These are phyloP conservation scores for Chionodraco myersi DNA, from an alignment of 2,113 vertebrate genomes.

Conservation along the genomic window DNA sequence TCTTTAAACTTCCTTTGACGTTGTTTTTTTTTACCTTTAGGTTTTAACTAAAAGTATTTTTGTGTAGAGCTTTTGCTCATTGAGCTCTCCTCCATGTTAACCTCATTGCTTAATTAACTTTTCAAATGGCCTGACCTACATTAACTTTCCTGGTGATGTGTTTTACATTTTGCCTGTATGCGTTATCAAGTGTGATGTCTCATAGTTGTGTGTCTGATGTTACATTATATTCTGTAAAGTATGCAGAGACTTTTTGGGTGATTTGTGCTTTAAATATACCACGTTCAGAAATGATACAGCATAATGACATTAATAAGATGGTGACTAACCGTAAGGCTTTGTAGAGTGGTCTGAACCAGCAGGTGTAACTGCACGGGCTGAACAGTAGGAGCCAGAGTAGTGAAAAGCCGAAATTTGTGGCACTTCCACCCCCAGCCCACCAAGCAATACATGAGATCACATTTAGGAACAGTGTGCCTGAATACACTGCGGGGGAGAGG, in stretches of 20 bases:
- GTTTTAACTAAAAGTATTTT: too few relatives aligned
- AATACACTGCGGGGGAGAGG: conserved; percentile 87
- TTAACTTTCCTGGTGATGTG: neutral
- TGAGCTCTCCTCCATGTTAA: neutral
- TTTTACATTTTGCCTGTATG: neutral
- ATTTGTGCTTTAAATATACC: neutral
- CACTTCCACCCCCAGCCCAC: conserved; percentile 89
- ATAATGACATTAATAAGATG: neutral
- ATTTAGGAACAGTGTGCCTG: conserved; percentile 87
- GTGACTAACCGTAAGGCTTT: conserved; percentile 92
- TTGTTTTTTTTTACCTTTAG: too few relatives aligned
- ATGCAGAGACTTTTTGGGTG: neutral
- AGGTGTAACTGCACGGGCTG: conserved; percentile 91
- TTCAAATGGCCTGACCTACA: neutral
- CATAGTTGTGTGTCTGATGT: neutral
- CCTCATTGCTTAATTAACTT: neutral
- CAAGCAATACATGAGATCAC: conserved; percentile 92
- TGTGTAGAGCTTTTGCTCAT: neutral
- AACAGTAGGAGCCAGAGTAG: conserved; percentile 93
- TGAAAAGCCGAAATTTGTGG: conserved; percentile 89
- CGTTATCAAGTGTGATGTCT: neutral
- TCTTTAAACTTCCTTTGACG: too few relatives aligned
- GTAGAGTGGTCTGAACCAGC: conserved; percentile 95
- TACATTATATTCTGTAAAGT: neutral
- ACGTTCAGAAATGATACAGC: neutral